Percentiles rank a stretch among this genome's conserved stretches.
phyloP scores from a whole-genome alignment of 2,888 invertebrate species.

The Ethmia dodecea region DNA sequence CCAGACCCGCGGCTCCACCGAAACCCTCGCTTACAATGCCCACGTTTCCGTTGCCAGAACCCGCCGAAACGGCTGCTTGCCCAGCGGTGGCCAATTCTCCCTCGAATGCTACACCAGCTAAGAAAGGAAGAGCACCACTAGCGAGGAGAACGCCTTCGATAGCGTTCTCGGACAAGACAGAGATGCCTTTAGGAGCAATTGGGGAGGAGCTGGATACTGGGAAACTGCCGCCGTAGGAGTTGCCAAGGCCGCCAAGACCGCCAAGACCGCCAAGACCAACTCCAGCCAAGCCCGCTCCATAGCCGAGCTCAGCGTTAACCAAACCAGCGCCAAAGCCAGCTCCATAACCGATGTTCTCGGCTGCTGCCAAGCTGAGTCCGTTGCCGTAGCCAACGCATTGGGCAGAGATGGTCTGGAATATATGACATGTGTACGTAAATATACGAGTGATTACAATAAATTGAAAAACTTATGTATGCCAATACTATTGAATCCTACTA shows the following conservation, averaged over 20 bases:
- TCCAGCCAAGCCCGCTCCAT: background rate
- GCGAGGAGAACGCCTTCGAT: conserved; percentile 31
- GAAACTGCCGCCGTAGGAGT: conserved; percentile 25
- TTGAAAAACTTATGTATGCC: no score
- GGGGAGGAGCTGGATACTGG: conserved; percentile 25
- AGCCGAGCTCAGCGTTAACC: background rate
- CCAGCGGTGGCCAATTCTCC: conserved; percentile 31
- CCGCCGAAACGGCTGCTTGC: conserved; percentile 18
- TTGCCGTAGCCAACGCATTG: conserved; percentile 10
- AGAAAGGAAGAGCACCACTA: conserved; percentile 34
- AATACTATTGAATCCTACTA: no score
- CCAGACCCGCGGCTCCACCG: background rate
- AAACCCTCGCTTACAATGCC: background rate
- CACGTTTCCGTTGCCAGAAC: background rate
- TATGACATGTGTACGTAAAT: no score
- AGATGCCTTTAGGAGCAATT: conserved; percentile 32
- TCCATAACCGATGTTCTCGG: conserved; percentile 7
- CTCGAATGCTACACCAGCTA: conserved; percentile 33
- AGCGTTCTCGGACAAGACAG: conserved; percentile 37
- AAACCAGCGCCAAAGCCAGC: background rate
- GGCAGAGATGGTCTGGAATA: conserved; percentile 17
- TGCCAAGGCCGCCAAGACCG: background rate
- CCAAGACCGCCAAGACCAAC: background rate
- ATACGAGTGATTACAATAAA: no score
- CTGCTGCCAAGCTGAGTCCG: background rate